Conservation (phyloP, 2,113 vertebrate species). For the Eulemur macaco region DNA sequence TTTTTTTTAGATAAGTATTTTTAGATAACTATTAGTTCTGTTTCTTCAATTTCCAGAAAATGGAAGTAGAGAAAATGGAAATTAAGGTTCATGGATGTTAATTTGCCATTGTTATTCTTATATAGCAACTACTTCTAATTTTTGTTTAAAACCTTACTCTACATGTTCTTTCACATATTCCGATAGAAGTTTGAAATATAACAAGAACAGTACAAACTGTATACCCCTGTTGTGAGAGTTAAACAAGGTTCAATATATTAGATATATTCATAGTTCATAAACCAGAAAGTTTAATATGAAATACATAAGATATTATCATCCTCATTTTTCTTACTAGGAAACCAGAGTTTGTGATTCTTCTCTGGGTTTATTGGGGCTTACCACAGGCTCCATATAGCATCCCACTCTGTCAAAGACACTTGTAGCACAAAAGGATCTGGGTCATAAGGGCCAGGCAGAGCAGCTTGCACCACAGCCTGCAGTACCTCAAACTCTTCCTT, state of each 20-base stretch:
- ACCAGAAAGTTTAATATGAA: neutral
- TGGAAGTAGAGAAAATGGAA: neutral
- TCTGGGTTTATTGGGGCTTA: neutral
- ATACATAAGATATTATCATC: neutral
- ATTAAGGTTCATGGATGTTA: neutral
- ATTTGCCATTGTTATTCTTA: neutral
- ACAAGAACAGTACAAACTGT: neutral
- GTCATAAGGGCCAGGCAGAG: neutral
- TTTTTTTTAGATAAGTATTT: neutral
- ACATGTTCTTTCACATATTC: neutral
- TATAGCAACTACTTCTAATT: neutral
- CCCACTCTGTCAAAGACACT: neutral
- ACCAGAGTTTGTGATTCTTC: neutral
- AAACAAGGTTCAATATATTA: neutral
- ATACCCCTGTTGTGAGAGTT: neutral
- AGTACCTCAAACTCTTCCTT: neutral
- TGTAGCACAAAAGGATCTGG: neutral
- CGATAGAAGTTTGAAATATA: constrained; percentile 5
- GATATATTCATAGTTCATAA: neutral
- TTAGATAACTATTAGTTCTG: neutral
- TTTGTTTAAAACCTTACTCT: constrained; percentile 20
- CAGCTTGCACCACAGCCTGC: neutral
- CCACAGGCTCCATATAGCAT: neutral
- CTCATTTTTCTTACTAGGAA: neutral
- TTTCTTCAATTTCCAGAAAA: neutral